Evolutionary conservation across 2,797 vertebrate species (phyloP).

Genomic region (Pseudochromis fuscus): DNA sequence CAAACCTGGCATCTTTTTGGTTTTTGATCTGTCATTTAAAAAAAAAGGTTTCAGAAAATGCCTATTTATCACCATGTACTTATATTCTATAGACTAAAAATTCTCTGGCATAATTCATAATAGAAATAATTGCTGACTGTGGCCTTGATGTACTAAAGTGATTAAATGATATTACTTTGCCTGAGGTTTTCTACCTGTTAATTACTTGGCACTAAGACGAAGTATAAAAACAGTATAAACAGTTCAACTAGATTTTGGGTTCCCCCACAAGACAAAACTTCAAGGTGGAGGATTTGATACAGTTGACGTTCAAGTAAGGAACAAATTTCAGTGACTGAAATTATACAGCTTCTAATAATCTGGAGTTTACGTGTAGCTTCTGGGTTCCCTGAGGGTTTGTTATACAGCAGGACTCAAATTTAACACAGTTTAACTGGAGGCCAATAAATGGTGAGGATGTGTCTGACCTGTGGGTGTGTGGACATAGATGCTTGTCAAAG

Average conservation of each 20-base stretch:
- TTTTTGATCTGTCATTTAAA: background rate
- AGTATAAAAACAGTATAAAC: no score
- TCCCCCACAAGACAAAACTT: no score
- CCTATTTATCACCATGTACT: background rate
- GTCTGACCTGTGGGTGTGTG: constrained; percentile 56
- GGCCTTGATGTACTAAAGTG: no score
- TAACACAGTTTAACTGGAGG: constrained; percentile 18
- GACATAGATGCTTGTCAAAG: constrained; percentile 51
- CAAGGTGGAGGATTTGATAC: background rate
- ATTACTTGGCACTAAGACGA: background rate
- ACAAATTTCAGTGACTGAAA: background rate
- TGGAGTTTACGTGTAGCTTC: no score
- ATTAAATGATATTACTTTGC: background rate
- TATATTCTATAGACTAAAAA: background rate
- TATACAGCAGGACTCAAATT: constrained; percentile 5
- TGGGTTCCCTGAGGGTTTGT: background rate
- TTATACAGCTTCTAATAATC: background rate
- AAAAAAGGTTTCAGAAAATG: background rate
- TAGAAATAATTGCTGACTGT: background rate
- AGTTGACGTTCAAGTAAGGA: background rate
- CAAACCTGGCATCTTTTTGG: no score
- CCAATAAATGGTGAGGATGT: constrained; percentile 39
- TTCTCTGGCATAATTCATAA: background rate
- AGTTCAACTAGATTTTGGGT: no score
- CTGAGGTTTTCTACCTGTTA: background rate